A percentile compares a stretch with the other conserved stretches of the same genome.
phyloP scores from a whole-genome alignment of 2,797 vertebrate species.

The Sylvia borin region DNA sequence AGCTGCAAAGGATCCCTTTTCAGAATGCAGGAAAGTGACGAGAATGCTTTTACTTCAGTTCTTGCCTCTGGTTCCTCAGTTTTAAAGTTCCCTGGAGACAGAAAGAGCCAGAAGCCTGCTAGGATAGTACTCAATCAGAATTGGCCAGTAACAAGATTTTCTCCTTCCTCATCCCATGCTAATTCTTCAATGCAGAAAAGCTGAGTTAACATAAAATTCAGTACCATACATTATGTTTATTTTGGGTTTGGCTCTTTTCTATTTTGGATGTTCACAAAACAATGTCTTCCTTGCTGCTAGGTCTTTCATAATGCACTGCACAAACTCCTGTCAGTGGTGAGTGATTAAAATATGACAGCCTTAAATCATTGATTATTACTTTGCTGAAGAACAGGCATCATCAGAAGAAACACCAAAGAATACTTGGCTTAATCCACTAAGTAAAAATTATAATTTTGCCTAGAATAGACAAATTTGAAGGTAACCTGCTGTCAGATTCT shows the following conservation, averaged over 20 bases:
- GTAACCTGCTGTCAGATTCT: neutral
- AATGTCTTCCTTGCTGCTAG: slow-evolving; percentile 78
- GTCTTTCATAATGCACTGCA: slow-evolving; percentile 59
- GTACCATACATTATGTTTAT: neutral
- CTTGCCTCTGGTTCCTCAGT: slow-evolving; percentile 23
- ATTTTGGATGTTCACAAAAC: slow-evolving; percentile 79
- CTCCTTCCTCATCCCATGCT: neutral
- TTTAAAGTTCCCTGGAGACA: neutral
- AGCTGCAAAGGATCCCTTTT: neutral
- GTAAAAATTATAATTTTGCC: neutral
- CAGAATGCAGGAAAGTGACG: neutral
- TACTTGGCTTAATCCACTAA: neutral
- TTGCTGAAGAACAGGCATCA: neutral
- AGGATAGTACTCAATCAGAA: neutral
- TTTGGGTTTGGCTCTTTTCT: neutral
- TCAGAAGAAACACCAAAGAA: neutral
- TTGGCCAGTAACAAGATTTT: neutral
- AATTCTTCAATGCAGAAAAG: neutral
- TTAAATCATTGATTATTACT: neutral
- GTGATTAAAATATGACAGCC: neutral
- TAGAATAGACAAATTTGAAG: neutral
- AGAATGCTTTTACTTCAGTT: neutral
- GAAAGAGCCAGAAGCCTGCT: slow-evolving; percentile 49
- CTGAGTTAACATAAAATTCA: neutral
- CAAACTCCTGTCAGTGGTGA: neutral